These are phyloP conservation scores for Calyptommatus sinebrachiatus DNA, from an alignment of 2,113 vertebrate species.

Conservation along the genomic window DNA sequence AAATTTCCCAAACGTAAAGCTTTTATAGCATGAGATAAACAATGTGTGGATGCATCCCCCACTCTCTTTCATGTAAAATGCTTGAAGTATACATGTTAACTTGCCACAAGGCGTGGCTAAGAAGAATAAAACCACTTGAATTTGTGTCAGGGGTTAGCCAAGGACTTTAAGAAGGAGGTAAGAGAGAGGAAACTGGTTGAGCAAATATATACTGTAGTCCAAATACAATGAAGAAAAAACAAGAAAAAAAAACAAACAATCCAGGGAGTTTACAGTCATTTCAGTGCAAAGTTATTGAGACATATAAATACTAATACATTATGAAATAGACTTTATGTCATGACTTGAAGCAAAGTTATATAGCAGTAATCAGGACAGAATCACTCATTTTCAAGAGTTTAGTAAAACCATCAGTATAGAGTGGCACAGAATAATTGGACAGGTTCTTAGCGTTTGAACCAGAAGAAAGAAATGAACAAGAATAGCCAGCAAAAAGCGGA, in stretches of 20 bases:
- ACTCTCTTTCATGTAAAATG: no score
- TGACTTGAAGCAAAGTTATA: constrained; percentile 12
- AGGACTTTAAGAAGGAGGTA: neutral
- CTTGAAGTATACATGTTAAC: no score
- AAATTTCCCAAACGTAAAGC: no score
- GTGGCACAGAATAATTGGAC: neutral
- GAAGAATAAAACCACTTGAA: neutral
- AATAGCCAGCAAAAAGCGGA: neutral
- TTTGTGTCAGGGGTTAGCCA: neutral
- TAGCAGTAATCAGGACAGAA: neutral
- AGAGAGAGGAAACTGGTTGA: constrained; percentile 1
- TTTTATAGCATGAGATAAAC: no score
- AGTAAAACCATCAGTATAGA: constrained; percentile 20
- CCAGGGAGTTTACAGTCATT: constrained; percentile 52
- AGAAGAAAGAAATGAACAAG: neutral
- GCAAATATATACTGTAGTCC: constrained; percentile 7
- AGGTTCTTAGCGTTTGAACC: neutral
- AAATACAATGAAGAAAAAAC: neutral
- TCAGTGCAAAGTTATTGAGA: constrained; percentile 57
- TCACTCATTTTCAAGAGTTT: neutral
- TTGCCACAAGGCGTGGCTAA: neutral
- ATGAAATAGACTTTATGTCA: constrained; percentile 57
- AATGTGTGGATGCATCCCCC: no score
- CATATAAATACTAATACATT: constrained; percentile 40
- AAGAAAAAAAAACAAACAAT: constrained; percentile 17